Percentiles rank a stretch among this genome's conserved stretches.
Evolutionary conservation across 1,140 invertebrate species (phyloP).

Genomic region (Drosophila malerkotliana): DNA sequence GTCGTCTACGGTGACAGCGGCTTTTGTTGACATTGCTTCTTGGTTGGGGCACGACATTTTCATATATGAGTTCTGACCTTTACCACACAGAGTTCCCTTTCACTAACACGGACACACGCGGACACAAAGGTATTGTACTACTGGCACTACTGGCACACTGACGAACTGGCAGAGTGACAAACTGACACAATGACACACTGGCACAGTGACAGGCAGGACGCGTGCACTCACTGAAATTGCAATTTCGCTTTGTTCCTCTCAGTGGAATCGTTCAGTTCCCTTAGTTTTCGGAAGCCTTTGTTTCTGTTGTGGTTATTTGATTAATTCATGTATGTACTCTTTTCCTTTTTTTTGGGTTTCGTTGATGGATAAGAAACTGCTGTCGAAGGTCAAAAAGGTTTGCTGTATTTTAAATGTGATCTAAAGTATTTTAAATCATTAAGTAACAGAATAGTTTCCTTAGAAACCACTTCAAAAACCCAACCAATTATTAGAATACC

Average conservation of each 20-base stretch:
- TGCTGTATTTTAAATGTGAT: not conserved
- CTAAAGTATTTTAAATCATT: not conserved
- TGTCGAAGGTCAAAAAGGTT: constrained; percentile 10
- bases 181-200: constrained; percentile 17
- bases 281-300: constrained; percentile 22
- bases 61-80: constrained; percentile 65
- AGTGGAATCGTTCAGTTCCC: constrained; percentile 4
- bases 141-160: constrained; percentile 5
- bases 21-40: constrained; percentile 62
- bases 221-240: constrained; percentile 52
- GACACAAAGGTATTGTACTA: constrained; percentile 3
- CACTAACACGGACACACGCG: constrained; percentile 8
- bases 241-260: constrained; percentile 34
- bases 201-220: constrained; percentile 22
- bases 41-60: constrained; percentile 63
- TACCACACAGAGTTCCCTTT: constrained; percentile 39
- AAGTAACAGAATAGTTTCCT: too few species aligned
- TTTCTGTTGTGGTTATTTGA: constrained; percentile 30
- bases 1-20: constrained; percentile 29
- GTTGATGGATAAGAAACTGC: not conserved
- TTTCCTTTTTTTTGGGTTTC: constrained; percentile 3
- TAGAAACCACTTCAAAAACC: not conserved
- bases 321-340: constrained; percentile 1
- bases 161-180: constrained; percentile 17
- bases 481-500: not conserved